A percentile compares a stretch with the other conserved stretches of the same genome.
phyloP scores from a whole-genome alignment of 2,888 invertebrate species.

The Bruchidius siliquastri region DNA sequence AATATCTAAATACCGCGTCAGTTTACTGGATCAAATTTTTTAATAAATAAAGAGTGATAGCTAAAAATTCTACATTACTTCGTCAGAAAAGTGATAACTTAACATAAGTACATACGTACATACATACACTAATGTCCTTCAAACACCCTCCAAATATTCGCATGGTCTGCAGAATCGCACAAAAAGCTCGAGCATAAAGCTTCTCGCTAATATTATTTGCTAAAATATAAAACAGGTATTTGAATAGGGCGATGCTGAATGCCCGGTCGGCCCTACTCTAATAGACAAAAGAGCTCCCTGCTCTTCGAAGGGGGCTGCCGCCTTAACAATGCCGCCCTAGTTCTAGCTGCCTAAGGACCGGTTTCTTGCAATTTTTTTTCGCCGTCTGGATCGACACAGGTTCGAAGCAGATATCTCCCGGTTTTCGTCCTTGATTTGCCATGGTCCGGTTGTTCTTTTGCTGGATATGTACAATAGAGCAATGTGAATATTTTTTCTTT shows the following conservation, averaged over 20 bases:
- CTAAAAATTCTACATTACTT: no score
- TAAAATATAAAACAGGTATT: conserved; percentile 31
- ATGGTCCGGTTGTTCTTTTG: not conserved
- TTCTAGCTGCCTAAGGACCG: not conserved
- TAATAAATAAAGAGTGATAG: no score
- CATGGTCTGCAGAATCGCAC: not conserved
- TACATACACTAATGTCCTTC: not conserved
- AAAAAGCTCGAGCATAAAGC: not conserved
- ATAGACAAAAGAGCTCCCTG: conserved; percentile 30
- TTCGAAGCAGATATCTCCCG: not conserved
- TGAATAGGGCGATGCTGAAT: conserved; percentile 27
- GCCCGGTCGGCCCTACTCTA: conserved; percentile 19
- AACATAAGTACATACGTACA: not conserved
- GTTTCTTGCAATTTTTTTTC: not conserved
- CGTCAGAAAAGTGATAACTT: no score
- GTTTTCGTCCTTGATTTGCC: not conserved
- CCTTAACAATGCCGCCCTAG: not conserved
- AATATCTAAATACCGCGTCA: no score
- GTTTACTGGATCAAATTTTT: no score
- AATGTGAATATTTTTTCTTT: not conserved
- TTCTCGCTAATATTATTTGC: conserved; percentile 29
- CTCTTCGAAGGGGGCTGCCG: conserved; percentile 2
- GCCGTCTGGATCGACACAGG: not conserved
- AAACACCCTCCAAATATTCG: not conserved
- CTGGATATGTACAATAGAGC: not conserved